Percentiles rank a stretch among this genome's conserved stretches.
Evolutionary conservation across 2,113 vertebrate genomes (phyloP).

Genomic region (Atractosteus spatula): DNA sequence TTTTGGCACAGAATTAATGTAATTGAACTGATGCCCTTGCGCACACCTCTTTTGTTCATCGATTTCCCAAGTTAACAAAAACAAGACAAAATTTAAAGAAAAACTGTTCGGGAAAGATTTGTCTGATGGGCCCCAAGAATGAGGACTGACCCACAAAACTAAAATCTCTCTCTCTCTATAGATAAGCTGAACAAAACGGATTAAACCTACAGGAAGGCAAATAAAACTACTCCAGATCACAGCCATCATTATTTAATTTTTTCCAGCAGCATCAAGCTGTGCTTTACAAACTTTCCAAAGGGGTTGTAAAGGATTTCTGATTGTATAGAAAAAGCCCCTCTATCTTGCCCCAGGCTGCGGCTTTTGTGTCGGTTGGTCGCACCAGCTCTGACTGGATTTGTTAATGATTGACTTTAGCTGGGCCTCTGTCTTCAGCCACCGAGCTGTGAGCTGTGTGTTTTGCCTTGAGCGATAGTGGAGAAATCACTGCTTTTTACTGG

Average conservation of each 20-base stretch:
- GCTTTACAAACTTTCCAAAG: constrained; percentile 45
- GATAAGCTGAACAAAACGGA: not conserved
- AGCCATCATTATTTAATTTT: constrained; percentile 37
- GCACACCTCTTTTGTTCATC: too few species aligned
- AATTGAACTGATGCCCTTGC: too few species aligned
- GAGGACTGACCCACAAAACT: not conserved
- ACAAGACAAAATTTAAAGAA: too few species aligned
- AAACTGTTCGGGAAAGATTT: not conserved
- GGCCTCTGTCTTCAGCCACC: constrained; percentile 39
- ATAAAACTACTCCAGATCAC: constrained; percentile 23
- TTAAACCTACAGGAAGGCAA: constrained; percentile 24
- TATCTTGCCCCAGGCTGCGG: constrained; percentile 38
- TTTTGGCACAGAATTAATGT: too few species aligned
- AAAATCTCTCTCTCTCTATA: not conserved
- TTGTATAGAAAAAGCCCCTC: constrained; percentile 36
- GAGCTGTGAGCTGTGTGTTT: constrained; percentile 37
- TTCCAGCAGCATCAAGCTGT: constrained; percentile 46
- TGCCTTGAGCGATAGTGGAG: constrained; percentile 47
- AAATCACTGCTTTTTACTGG: constrained; percentile 11
- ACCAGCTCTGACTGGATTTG: constrained; percentile 38
- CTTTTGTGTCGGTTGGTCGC: constrained; percentile 52
- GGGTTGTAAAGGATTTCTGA: constrained; percentile 42
- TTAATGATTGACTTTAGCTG: constrained; percentile 45
- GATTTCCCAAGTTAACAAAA: too few species aligned
- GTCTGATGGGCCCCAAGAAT: not conserved